Percentiles rank a stretch among this genome's conserved stretches.
Evolutionary conservation across 2,113 vertebrate genomes (phyloP).

Genomic region (Marcusenius ussheri): DNA sequence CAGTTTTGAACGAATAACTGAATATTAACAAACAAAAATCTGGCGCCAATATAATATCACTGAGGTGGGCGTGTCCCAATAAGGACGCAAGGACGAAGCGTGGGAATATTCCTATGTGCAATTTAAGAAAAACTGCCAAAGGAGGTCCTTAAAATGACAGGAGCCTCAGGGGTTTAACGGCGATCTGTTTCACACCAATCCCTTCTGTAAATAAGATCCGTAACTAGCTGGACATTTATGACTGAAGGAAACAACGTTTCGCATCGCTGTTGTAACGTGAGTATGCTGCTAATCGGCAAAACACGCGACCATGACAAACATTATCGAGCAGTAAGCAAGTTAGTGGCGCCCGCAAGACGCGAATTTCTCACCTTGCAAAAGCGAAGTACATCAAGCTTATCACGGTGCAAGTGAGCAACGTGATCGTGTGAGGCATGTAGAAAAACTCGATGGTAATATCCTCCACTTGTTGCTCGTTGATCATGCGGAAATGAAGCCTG

Average conservation of each 20-base stretch:
- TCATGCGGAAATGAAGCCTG: conserved; percentile 83
- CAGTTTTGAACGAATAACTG: neutral
- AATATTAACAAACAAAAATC: neutral
- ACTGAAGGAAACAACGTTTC: neutral
- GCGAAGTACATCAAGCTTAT: conserved; percentile 89
- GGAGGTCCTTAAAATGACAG: neutral
- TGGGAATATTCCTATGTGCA: neutral
- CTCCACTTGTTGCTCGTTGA: conserved; percentile 96
- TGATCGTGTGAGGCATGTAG: conserved; percentile 91
- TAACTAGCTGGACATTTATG: neutral
- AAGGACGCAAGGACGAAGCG: neutral
- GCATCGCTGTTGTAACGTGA: neutral
- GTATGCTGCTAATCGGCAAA: neutral
- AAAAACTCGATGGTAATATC: conserved; percentile 89
- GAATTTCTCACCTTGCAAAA: conserved; percentile 76
- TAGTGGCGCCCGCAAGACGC: neutral
- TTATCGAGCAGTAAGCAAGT: neutral
- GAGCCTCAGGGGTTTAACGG: neutral
- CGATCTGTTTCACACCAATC: neutral
- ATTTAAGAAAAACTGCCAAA: neutral
- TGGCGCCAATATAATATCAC: neutral
- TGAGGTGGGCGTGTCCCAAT: neutral
- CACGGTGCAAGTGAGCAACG: conserved; percentile 76
- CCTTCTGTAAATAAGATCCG: neutral
- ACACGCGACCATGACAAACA: neutral